These are phyloP conservation scores for Ceyx margarethae DNA, from an alignment of 2,113 vertebrate genomes.

Conservation along the genomic window DNA sequence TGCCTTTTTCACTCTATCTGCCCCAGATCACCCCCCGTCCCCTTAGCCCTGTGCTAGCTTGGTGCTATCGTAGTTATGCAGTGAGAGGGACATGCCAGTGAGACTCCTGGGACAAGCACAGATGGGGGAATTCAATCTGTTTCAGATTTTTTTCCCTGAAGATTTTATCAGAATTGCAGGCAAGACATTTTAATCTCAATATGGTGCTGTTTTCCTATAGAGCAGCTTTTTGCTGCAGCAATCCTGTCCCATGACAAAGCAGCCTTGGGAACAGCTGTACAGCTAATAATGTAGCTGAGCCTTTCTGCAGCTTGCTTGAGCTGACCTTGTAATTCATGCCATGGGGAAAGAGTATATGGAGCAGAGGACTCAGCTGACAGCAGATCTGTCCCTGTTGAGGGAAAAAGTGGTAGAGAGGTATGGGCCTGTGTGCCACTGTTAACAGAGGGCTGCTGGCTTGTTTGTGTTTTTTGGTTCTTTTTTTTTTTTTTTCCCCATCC, in stretches of 20 bases:
- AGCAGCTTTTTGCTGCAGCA: not conserved
- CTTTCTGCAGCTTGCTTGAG: not conserved
- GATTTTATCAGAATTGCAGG: not conserved
- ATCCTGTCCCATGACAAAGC: not conserved
- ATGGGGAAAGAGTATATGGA: not conserved
- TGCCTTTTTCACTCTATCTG: not conserved
- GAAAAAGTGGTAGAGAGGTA: not conserved
- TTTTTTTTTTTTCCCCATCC: not conserved
- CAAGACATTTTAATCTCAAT: not conserved
- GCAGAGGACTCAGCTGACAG: not conserved
- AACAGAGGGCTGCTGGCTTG: not conserved
- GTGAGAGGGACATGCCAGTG: not conserved
- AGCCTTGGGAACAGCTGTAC: not conserved
- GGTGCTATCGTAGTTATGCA: not conserved
- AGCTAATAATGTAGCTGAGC: accelerated
- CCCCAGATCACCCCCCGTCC: not conserved
- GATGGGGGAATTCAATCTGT: not conserved
- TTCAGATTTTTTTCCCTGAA: not conserved
- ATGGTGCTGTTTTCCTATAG: not conserved
- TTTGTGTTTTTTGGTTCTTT: too few relatives aligned
- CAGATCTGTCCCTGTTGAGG: not conserved
- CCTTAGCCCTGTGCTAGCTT: not conserved
- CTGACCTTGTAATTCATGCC: not conserved
- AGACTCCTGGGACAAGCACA: not conserved
- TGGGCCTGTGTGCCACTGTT: not conserved